Percentiles rank a stretch among this genome's conserved stretches.
phyloP scores from a whole-genome alignment of 2,888 invertebrate genomes.

The Emmelina monodactyla region DNA sequence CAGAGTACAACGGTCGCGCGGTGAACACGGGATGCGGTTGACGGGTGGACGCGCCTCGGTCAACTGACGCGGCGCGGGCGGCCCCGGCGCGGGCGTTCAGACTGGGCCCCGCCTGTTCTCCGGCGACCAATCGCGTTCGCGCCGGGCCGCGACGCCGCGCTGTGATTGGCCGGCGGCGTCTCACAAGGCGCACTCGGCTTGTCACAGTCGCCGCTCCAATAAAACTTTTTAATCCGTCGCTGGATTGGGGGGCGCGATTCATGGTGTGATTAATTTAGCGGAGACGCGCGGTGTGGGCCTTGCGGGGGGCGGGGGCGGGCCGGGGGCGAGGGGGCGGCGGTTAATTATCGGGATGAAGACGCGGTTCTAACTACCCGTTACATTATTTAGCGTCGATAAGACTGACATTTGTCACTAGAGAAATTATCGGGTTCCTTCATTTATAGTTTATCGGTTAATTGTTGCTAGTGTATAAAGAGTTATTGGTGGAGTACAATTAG shows the following conservation, averaged over 20 bases:
- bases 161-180: constrained; percentile 32
- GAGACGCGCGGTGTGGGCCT: constrained; percentile 26
- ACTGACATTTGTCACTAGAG: constrained; percentile 55
- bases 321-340: constrained; percentile 20
- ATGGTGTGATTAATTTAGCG: constrained; percentile 64
- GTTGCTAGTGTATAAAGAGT: constrained; percentile 17
- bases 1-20: constrained; percentile 29
- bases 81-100: constrained; percentile 45
- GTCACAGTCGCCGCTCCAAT: constrained; percentile 57
- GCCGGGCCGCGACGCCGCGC: constrained; percentile 22
- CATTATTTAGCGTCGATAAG: constrained; percentile 61
- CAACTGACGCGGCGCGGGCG: constrained; percentile 60
- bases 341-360: constrained; percentile 65
- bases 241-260: constrained; percentile 61
- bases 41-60: constrained; percentile 61
- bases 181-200: constrained; percentile 35
- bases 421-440: constrained; percentile 55
- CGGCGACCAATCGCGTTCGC: constrained; percentile 30
- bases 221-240: constrained; percentile 63
- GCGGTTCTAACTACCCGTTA: constrained; percentile 57
- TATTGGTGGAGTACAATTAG: constrained; percentile 17
- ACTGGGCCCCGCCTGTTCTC: constrained; percentile 31
- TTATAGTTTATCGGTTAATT: constrained; percentile 53
- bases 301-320: constrained; percentile 16
- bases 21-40: constrained; percentile 50